Percentiles rank a stretch among this genome's conserved stretches.
phyloP scores from a whole-genome alignment of 2,113 vertebrate genomes.

The Procavia capensis region DNA sequence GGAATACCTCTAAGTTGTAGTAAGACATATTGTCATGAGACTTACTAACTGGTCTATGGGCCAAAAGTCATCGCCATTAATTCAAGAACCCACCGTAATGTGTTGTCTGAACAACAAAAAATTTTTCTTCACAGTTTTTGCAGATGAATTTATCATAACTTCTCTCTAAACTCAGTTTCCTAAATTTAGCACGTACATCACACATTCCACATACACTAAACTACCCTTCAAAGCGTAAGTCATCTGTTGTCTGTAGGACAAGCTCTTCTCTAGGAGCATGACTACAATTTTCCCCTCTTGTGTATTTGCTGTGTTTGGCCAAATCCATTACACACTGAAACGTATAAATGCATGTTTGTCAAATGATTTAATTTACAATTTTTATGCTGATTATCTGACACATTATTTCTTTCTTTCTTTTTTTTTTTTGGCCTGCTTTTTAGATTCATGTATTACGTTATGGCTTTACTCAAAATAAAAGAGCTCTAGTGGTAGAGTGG shows the following conservation, averaged over 20 bases:
- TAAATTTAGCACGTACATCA: neutral
- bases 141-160: neutral
- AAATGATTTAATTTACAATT: neutral
- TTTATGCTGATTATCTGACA: neutral
- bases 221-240: neutral
- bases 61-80: constrained; percentile 9
- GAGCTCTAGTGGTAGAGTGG: too few species aligned
- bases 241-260: too few species aligned
- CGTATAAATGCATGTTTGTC: neutral
- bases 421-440: too few species aligned
- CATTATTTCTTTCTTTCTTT: too few species aligned
- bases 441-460: too few species aligned
- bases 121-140: neutral
- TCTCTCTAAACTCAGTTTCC: neutral
- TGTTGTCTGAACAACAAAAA: neutral
- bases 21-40: neutral
- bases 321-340: neutral
- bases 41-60: neutral
- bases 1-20: constrained; percentile 11
- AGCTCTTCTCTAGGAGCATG: neutral
- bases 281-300: neutral
- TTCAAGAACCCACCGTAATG: neutral
- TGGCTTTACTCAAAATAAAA: too few species aligned
- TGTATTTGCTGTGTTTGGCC: neutral
- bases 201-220: neutral